Evolutionary conservation across 2,797 vertebrate species (phyloP).

Genomic region (Gobionotothen gibberifrons): DNA sequence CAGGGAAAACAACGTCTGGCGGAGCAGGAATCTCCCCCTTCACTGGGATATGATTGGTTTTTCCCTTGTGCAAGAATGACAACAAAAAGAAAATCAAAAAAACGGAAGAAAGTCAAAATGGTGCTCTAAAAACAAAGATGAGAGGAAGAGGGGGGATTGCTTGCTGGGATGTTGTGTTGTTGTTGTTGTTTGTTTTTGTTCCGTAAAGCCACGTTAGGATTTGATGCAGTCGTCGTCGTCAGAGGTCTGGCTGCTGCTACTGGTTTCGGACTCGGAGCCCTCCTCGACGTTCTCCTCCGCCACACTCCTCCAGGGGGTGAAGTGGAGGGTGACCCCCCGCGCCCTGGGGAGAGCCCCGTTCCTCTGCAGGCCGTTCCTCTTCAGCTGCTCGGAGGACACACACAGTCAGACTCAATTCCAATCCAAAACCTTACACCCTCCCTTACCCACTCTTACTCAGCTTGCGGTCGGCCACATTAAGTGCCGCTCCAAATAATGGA

Average conservation of each 20-base stretch:
- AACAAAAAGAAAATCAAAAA: constrained; percentile 66
- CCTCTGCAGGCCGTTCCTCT: constrained; percentile 93
- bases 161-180: constrained; percentile 79
- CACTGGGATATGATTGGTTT: constrained; percentile 92
- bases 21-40: constrained; percentile 83
- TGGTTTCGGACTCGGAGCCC: constrained; percentile 94
- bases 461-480: no score
- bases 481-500: no score
- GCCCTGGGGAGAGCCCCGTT: constrained; percentile 93
- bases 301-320: constrained; percentile 96
- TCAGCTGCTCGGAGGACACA: constrained; percentile 83
- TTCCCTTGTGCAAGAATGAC: constrained; percentile 94
- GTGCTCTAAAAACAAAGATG: constrained; percentile 83
- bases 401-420: background rate
- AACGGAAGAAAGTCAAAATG: constrained; percentile 77
- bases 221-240: constrained; percentile 90
- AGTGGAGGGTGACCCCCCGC: constrained; percentile 88
- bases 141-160: constrained; percentile 72
- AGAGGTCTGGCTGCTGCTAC: constrained; percentile 96
- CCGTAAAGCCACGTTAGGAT: constrained; percentile 86
- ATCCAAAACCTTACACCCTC: no score
- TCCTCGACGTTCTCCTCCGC: constrained; percentile 91
- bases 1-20: constrained; percentile 84
- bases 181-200: constrained; percentile 72
- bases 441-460: no score